These are phyloP conservation scores for Petrolisthes manimaculis DNA, from an alignment of 2,888 invertebrate genomes.

Conservation along the genomic window DNA sequence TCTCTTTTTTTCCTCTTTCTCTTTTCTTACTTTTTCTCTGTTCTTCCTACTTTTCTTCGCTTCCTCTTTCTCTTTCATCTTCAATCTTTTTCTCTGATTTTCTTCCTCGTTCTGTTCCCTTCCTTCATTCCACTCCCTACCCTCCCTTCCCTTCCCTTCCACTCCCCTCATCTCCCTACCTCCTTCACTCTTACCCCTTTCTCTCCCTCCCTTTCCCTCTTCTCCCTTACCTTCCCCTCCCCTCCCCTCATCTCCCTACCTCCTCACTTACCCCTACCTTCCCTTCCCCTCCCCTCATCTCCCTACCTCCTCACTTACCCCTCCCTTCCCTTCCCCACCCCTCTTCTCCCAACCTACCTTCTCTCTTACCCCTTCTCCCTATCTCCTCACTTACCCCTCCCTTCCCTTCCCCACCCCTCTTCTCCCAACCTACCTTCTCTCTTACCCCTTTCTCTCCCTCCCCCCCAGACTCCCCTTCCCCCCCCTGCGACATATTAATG, in stretches of 20 bases:
- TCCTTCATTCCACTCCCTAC: no score
- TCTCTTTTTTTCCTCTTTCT: no score
- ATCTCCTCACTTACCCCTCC: not conserved
- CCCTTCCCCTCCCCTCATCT: slow-evolving; percentile 14
- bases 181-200: no score
- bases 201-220: no score
- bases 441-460: not conserved
- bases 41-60: no score
- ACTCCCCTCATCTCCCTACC: slow-evolving; percentile 5
- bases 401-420: not conserved
- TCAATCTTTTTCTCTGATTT: no score
- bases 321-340: slow-evolving; percentile 2
- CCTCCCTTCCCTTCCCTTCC: slow-evolving; percentile 15
- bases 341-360: not conserved
- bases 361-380: slow-evolving; percentile 3
- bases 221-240: no score
- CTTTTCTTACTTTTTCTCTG: no score
- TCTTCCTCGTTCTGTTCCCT: no score
- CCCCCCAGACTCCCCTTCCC: not conserved
- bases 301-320: not conserved
- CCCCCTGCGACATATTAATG: slow-evolving; percentile 45
- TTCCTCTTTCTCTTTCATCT: no score
- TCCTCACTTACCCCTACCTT: no score
- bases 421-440: not conserved
- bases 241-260: no score